Percentiles rank a stretch among this genome's conserved stretches.
These are phyloP conservation scores for Aurelia sp. DNA, from an alignment of 30 jellyfish, hydroid and myxozoan genomes.

Conservation along the genomic window DNA sequence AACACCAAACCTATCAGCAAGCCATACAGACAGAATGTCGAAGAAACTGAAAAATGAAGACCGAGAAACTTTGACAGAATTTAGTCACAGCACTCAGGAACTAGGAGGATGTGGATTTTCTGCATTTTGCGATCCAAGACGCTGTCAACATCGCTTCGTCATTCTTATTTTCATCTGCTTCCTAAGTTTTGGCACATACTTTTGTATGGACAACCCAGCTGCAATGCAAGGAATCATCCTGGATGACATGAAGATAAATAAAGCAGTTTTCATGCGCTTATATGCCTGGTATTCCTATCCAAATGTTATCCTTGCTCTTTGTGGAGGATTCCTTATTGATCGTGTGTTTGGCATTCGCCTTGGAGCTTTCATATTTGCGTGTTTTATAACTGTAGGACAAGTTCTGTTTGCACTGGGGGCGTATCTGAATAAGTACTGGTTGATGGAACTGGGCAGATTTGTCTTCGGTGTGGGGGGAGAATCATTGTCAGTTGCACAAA, in stretches of 20 bases:
- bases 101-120: slow-evolving; percentile 62
- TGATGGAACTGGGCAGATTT: slow-evolving; percentile 93
- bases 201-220: slow-evolving; percentile 97
- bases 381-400: slow-evolving; percentile 83
- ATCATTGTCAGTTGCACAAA: slow-evolving; percentile 94
- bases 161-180: slow-evolving; percentile 86
- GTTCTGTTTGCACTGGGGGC: slow-evolving; percentile 92
- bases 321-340: slow-evolving; percentile 95
- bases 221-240: slow-evolving; percentile 81
- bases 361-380: slow-evolving; percentile 84
- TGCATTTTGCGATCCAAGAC: slow-evolving; percentile 79
- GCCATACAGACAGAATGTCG: not conserved
- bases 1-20: too few relatives aligned
- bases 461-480: slow-evolving; percentile 98
- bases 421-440: slow-evolving; percentile 54
- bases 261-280: slow-evolving; percentile 76
- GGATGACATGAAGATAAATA: slow-evolving; percentile 67
- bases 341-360: slow-evolving; percentile 92
- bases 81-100: not conserved
- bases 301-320: slow-evolving; percentile 86
- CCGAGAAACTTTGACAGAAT: too few relatives aligned
- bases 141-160: slow-evolving; percentile 69
- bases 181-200: slow-evolving; percentile 92
- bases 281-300: slow-evolving; percentile 99
- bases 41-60: too few relatives aligned